Evolutionary conservation across 1,140 invertebrate species (phyloP), one percentile per base, ranked within the genome.

Genomic region (Drosophila rufa): DNA sequence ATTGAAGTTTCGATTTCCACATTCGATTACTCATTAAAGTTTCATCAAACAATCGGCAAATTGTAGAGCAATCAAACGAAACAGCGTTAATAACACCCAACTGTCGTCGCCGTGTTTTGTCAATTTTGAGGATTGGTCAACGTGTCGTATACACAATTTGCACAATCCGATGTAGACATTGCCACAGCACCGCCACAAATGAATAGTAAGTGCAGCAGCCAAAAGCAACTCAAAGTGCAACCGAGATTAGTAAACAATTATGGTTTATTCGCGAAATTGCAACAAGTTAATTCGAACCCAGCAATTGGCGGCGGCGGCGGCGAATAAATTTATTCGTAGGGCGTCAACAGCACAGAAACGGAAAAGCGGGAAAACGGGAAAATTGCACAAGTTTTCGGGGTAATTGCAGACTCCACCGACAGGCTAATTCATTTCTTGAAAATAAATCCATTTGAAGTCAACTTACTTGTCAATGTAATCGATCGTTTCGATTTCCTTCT

Each of bases 401-500:
- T 62, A 74, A 75, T 82, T 83, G 50, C 66, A 15, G 40, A 45
- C 56, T 55, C 15, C 43, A 57, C 59, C 50, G 75, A 62, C 50
- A 81, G 62, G 47, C 25, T 76, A 66, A 66, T 77, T 76, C 30
- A 45, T 40, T 47, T 47, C 27, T 45, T 25, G 40, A 38, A 38
- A 38, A 77, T 50, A 55, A 65, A 48, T 40, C 15, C 17, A 38
- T 57, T 67, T 56, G 25, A 40, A 40, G 14, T 48, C 5, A 60
- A 92, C 91, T 92, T 56, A 92, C 91, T 92, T 92, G 80, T 92
- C 87, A 70, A 91, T 90, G 75, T 90, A 91, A 77, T 92, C 91
- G 82, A 92, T 92, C 69, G 91, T 69, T 70, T 92, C 91, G 55
- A 92, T 81, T 87, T 92, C 87, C 68, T 92, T 92, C 79, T 91